These are phyloP conservation scores for Achlya flavicornis DNA, from an alignment of 2,888 invertebrate species.

Conservation along the genomic window DNA sequence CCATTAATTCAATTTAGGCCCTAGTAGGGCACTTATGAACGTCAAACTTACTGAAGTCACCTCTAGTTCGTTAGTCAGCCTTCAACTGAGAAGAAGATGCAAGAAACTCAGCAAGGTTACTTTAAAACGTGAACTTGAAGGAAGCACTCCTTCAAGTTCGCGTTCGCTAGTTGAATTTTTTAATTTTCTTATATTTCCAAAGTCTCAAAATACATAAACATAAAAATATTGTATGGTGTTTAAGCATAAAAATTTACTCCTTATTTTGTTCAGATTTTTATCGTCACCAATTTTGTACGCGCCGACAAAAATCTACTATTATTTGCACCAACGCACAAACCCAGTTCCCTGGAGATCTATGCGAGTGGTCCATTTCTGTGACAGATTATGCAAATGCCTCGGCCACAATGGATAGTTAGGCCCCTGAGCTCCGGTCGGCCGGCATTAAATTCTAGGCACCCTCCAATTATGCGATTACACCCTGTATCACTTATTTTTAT, in stretches of 20 bases:
- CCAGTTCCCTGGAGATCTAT: conserved; percentile 15
- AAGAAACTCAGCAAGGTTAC: no score
- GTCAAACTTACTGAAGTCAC: no score
- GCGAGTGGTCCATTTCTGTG: conserved; percentile 28
- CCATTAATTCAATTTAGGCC: no score
- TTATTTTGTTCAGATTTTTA: not conserved
- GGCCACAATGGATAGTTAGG: conserved; percentile 28
- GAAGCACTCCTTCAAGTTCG: no score
- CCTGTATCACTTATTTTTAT: conserved; percentile 3
- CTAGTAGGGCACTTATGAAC: no score
- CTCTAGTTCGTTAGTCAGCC: no score
- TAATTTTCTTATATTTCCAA: no score
- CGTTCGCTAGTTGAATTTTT: no score
- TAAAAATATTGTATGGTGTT: no score
- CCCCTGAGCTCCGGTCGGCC: conserved; percentile 12
- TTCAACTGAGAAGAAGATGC: no score
- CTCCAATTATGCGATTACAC: conserved; percentile 6
- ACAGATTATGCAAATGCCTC: conserved; percentile 48
- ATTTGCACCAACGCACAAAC: conserved; percentile 13
- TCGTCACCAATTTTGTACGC: not conserved
- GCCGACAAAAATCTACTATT: not conserved
- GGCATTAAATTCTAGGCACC: conserved; percentile 20
- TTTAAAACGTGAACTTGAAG: no score
- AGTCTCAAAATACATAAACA: no score
- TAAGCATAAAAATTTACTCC: not conserved